Percentiles rank a stretch among this genome's conserved stretches.
Evolutionary conservation across 1,140 invertebrate species (phyloP).

Genomic region (Drosophila santomea): DNA sequence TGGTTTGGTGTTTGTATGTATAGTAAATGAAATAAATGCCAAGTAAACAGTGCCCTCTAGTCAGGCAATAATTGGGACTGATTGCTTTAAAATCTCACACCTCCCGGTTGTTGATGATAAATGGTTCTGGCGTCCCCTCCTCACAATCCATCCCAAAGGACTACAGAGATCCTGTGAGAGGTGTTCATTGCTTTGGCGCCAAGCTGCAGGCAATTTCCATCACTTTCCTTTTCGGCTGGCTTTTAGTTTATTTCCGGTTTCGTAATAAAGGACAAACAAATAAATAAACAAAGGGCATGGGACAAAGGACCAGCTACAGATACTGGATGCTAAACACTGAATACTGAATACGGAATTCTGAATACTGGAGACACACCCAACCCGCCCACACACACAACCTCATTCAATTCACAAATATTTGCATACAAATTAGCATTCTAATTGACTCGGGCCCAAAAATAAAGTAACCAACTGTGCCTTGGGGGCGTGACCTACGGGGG

Average conservation of each 20-base stretch:
- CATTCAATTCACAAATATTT: conserved; percentile 72
- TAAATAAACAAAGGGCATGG: conserved; percentile 46
- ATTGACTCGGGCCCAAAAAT: conserved; percentile 75
- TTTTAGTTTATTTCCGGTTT: conserved; percentile 71
- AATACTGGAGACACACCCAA: neutral
- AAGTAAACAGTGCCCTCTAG: neutral
- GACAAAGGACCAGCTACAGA: conserved; percentile 30
- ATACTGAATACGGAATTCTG: neutral
- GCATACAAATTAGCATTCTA: conserved; percentile 82
- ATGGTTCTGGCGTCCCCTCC: conserved; percentile 10
- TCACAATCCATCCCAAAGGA: neutral
- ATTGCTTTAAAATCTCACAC: conserved; percentile 30
- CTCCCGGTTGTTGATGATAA: conserved; percentile 13
- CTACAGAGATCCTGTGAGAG: conserved; percentile 8
- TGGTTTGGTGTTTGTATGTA: too few species aligned
- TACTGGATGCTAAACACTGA: conserved; percentile 7
- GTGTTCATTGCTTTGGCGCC: conserved; percentile 57
- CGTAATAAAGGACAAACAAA: conserved; percentile 65
- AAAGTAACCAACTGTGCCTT: conserved; percentile 46
- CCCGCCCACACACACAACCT: conserved; percentile 7
- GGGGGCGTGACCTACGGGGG: conserved; percentile 6
- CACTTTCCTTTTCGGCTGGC: conserved; percentile 56
- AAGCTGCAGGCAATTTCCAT: conserved; percentile 71
- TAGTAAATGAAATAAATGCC: neutral
- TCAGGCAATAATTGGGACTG: neutral